Base-by-base conservation (phyloP, 2,113 vertebrate species). In the Saguinus midas region DNA sequence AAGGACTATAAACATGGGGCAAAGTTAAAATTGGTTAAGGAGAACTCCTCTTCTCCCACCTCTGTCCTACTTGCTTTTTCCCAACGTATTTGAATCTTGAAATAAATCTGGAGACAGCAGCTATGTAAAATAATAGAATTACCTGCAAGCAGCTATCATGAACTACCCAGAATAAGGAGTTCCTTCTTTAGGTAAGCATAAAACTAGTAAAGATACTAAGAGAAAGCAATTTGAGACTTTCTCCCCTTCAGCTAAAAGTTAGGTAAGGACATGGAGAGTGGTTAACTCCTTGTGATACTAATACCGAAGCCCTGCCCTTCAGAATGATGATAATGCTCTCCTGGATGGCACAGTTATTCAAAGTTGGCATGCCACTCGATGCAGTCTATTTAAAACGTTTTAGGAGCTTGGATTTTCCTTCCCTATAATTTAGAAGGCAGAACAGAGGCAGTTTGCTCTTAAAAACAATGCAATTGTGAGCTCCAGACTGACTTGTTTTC, bases 391-490 rank as follows among this genome's bases (percentile, higher is more conserved):
- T 96, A 94, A 97, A 97, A 98, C 95, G 96, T 98, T 94, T 84
- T 83, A 88, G 97, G 85, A 98, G 88, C 81, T 97, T 98, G 94
- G 93, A 50, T 61, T 87, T 97, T 96, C 61, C 96, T 97, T 61
- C 97, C 95, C 97, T 98, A 75, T 98, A 98, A 98, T 98, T 98
- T 98, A 98, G 88, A 92, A 98, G 80, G 52, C 92, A 97, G 97
- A 97, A 96, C 97, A 97, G 93, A 98, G 72, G 50, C 97, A 98
- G 84, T 93, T 98, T 98, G 96, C 91, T 95, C 55, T 86, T 97
- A 90, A 97, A 97, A 98, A 97, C 98, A 98, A 96, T 93, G 95
- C 55, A 95, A 92, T 55, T 80, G 82, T 91, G 83, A 97, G 76
- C 70, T 97, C 96, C 91, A 70, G 75, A 58, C 78, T 14, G 70